phyloP scores from a whole-genome alignment of 2,113 vertebrate species.

The Hemichromis elongatus region DNA sequence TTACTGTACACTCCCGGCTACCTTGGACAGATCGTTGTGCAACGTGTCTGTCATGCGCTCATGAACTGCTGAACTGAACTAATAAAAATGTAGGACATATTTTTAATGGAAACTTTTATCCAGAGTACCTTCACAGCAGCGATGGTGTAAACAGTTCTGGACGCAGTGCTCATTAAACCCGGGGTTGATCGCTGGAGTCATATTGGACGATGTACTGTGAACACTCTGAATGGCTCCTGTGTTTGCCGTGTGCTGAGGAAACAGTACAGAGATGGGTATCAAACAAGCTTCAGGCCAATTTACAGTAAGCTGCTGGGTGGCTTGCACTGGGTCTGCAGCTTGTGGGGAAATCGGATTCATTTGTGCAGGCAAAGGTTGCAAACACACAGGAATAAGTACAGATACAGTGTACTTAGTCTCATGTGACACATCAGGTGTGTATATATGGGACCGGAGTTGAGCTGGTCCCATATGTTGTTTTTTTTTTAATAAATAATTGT shows the following conservation, averaged over 20 bases:
- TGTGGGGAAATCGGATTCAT: not conserved
- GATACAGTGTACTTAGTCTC: not conserved
- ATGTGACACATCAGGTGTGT: not conserved
- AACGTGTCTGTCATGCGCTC: not conserved
- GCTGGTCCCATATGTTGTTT: too few relatives aligned
- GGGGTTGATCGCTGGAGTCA: not conserved
- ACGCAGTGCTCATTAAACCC: not conserved
- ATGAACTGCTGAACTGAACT: not conserved
- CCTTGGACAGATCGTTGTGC: not conserved
- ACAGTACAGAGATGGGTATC: not conserved
- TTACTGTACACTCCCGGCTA: not conserved
- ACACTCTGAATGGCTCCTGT: not conserved
- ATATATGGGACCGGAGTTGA: not conserved
- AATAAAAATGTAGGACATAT: not conserved
- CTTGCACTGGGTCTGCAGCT: not conserved
- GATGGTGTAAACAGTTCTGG: conserved; percentile 6
- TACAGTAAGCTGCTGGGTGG: conserved; percentile 44
- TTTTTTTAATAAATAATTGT: too few relatives aligned
- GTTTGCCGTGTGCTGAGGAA: conserved; percentile 5
- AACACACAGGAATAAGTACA: not conserved
- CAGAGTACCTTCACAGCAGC: not conserved
- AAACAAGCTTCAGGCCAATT: conserved; percentile 20
- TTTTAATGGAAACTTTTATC: not conserved
- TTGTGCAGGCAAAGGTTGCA: conserved; percentile 15
- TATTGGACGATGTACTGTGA: not conserved